phyloP scores from a whole-genome alignment of 1,140 invertebrate genomes.

The Formica exsecta region DNA sequence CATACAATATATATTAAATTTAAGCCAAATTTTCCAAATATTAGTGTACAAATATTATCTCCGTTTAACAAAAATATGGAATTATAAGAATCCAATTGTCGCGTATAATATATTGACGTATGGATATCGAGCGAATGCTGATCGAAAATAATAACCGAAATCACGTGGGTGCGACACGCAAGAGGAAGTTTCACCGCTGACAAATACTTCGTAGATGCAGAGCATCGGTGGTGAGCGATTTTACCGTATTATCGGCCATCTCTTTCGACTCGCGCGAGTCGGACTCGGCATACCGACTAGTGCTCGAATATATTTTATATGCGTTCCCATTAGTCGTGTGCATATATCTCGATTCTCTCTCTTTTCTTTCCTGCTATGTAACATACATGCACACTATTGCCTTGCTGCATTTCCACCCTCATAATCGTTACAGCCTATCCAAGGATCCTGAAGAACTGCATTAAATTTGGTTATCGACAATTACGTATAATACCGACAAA shows the following conservation, averaged over 20 bases:
- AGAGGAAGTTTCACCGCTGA: neutral
- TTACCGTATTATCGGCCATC: conserved; percentile 64
- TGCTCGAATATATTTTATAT: conserved; percentile 53
- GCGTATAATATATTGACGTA: neutral
- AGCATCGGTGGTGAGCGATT: conserved; percentile 19
- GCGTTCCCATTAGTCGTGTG: conserved; percentile 55
- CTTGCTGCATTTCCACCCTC: conserved; percentile 60
- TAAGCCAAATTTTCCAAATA: no score
- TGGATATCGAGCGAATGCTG: neutral
- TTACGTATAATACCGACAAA: conserved; percentile 56
- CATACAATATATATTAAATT: no score
- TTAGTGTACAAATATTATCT: neutral
- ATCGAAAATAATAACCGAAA: neutral
- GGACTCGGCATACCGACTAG: conserved; percentile 23
- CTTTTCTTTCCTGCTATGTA: conserved; percentile 10
- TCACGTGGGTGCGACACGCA: conserved; percentile 7
- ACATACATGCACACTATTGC: neutral
- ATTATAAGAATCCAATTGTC: neutral
- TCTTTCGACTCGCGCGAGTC: conserved; percentile 25
- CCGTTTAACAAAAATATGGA: neutral
- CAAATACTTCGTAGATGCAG: conserved; percentile 3
- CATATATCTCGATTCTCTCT: conserved; percentile 29
- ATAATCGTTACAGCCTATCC: conserved; percentile 9
- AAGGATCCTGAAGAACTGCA: conserved; percentile 13
- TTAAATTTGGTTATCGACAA: neutral